These are phyloP conservation scores for Sebastes nivosus DNA, from an alignment of 2,797 vertebrate species.

Conservation along the genomic window DNA sequence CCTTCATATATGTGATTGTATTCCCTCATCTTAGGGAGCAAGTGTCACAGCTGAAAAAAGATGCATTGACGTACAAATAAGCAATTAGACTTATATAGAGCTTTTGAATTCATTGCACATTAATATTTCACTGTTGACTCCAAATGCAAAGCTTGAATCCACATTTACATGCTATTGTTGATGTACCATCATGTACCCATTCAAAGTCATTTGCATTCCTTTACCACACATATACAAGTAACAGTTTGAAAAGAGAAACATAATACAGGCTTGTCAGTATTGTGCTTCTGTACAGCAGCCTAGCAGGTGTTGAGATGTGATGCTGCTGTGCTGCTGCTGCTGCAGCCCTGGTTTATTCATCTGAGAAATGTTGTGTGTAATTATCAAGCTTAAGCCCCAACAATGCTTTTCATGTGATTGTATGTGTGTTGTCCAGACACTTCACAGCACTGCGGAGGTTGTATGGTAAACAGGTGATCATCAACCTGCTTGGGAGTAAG, in stretches of 20 bases:
- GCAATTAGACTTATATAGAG: neutral
- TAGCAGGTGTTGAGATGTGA: neutral
- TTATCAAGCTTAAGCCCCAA: neutral
- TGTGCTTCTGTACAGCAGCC: neutral
- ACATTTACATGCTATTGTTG: neutral
- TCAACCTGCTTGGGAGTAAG: constrained; percentile 96
- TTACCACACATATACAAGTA: neutral
- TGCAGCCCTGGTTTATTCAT: neutral
- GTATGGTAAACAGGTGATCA: constrained; percentile 96
- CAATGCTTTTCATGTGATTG: neutral
- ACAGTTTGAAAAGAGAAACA: neutral
- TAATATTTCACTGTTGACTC: neutral
- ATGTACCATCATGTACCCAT: neutral
- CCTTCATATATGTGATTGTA: too few relatives aligned
- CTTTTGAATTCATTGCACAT: neutral
- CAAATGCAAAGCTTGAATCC: neutral
- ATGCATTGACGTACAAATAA: neutral
- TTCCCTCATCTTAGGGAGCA: too few relatives aligned
- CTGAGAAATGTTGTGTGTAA: neutral
- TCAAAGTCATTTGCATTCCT: neutral
- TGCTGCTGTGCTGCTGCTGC: neutral
- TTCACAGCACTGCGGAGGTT: constrained; percentile 92
- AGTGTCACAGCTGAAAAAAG: neutral
- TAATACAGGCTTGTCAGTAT: neutral
- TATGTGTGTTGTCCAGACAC: constrained; percentile 84